Evolutionary conservation across 2,797 vertebrate species (phyloP).

Genomic region (Carapus acus): DNA sequence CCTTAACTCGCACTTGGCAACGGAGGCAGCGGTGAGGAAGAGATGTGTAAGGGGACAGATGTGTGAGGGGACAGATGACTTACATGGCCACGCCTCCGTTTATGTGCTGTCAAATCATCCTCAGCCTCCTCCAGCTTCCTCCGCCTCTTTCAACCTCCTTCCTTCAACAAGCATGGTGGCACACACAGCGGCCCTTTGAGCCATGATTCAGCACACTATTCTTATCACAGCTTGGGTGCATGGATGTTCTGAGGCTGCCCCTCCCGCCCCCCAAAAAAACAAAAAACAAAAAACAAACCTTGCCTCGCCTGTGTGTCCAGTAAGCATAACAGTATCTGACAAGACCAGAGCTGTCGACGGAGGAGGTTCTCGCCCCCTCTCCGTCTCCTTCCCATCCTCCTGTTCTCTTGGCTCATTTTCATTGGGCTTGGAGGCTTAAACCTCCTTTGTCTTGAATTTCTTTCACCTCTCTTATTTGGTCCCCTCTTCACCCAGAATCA

Average conservation of each 20-base stretch:
- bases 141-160: conserved; percentile 53
- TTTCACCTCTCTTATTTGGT: conserved; percentile 10
- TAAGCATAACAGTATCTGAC: conserved; percentile 70
- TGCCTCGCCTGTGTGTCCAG: conserved; percentile 55
- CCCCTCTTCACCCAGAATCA: conserved; percentile 30
- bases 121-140: conserved; percentile 30
- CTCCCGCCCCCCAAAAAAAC: no score
- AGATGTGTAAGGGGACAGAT: no score
- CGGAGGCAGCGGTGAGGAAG: no score
- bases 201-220: conserved; percentile 63
- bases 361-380: conserved; percentile 46
- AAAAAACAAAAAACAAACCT: no score
- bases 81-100: no score
- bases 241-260: conserved; percentile 63
- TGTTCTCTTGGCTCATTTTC: conserved; percentile 52
- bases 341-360: conserved; percentile 61
- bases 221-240: conserved; percentile 52
- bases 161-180: conserved; percentile 56
- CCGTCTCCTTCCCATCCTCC: conserved; percentile 50
- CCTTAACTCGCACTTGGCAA: no score
- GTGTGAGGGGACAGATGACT: no score
- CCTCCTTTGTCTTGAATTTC: conserved; percentile 22
- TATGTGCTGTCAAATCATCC: no score
- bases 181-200: conserved; percentile 53
- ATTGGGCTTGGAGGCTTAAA: conserved; percentile 19